Evolutionary conservation across 2,113 vertebrate genomes (phyloP).

Genomic region (Saccopteryx leptura): DNA sequence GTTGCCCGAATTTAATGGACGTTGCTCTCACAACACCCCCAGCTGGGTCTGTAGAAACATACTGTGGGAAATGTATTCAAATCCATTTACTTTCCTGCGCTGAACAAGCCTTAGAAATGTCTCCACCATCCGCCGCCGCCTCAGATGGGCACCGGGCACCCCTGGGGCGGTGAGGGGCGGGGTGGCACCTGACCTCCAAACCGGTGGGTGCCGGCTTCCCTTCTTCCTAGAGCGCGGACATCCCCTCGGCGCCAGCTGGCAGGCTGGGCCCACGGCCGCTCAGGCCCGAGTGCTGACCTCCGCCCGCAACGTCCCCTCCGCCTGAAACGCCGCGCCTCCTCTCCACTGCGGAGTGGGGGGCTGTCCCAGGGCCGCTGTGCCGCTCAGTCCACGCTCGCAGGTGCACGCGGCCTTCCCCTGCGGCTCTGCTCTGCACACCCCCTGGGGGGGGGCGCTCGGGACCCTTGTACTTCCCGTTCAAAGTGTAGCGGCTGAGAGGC

Average conservation of each 20-base stretch:
- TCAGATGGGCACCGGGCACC: background rate
- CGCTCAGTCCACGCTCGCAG: background rate
- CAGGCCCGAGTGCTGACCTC: too few relatives aligned
- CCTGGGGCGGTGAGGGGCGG: background rate
- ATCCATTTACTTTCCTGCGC: background rate
- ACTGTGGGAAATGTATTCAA: background rate
- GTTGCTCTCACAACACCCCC: background rate
- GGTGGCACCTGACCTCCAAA: background rate
- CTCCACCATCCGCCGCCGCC: background rate
- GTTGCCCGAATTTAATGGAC: background rate
- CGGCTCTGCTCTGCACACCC: background rate
- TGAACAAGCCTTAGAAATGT: background rate
- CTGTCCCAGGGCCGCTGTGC: fast-evolving
- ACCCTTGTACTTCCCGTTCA: background rate
- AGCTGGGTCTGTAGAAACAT: background rate
- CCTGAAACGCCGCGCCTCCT: background rate
- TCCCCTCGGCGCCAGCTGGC: too few relatives aligned
- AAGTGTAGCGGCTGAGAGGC: background rate
- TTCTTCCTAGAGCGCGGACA: too few relatives aligned
- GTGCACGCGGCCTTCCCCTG: fast-evolving
- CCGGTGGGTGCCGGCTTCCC: background rate
- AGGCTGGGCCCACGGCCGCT: background rate
- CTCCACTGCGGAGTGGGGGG: background rate
- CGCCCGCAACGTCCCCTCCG: too few relatives aligned
- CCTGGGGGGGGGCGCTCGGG: background rate